phyloP scores from a whole-genome alignment of 2,797 vertebrate species.

The Lagodon rhomboides region DNA sequence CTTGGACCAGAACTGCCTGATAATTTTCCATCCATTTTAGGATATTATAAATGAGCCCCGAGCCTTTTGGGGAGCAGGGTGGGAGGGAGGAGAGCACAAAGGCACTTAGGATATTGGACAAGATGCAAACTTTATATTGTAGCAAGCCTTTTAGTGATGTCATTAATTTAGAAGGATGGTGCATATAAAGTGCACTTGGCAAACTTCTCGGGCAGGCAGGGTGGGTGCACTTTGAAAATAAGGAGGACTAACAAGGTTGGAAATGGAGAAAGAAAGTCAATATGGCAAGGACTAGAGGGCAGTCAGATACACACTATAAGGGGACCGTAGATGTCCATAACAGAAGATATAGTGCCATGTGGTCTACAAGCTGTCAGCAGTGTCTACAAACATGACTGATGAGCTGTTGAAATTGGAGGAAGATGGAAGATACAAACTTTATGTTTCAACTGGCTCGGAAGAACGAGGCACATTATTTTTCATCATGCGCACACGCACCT shows the following conservation, averaged over 20 bases:
- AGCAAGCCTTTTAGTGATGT: constrained; percentile 88
- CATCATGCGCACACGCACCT: constrained; percentile 21
- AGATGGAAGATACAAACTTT: constrained; percentile 47
- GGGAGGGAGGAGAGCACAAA: constrained; percentile 75
- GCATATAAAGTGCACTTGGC: constrained; percentile 87
- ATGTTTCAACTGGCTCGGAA: constrained; percentile 60
- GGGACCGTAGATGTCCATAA: constrained; percentile 60
- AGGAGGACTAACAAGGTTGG: constrained; percentile 76
- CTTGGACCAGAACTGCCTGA: constrained; percentile 77
- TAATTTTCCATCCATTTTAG: constrained; percentile 85
- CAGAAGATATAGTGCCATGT: constrained; percentile 53
- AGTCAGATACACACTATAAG: constrained; percentile 56
- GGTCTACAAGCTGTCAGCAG: constrained; percentile 56
- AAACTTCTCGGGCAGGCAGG: constrained; percentile 79
- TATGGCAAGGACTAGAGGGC: constrained; percentile 69
- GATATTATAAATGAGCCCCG: constrained; percentile 86
- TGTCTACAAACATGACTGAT: constrained; percentile 60
- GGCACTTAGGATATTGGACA: constrained; percentile 91
- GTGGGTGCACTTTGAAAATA: constrained; percentile 79
- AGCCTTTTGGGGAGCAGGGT: constrained; percentile 79
- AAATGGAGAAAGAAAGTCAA: constrained; percentile 79
- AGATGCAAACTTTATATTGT: constrained; percentile 89
- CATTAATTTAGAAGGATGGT: constrained; percentile 88
- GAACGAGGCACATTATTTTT: constrained; percentile 46
- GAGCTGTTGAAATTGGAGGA: constrained; percentile 62